Percentiles rank a stretch among this genome's conserved stretches.
phyloP scores from a whole-genome alignment of 2,888 invertebrate genomes.

The Agrochola litura region DNA sequence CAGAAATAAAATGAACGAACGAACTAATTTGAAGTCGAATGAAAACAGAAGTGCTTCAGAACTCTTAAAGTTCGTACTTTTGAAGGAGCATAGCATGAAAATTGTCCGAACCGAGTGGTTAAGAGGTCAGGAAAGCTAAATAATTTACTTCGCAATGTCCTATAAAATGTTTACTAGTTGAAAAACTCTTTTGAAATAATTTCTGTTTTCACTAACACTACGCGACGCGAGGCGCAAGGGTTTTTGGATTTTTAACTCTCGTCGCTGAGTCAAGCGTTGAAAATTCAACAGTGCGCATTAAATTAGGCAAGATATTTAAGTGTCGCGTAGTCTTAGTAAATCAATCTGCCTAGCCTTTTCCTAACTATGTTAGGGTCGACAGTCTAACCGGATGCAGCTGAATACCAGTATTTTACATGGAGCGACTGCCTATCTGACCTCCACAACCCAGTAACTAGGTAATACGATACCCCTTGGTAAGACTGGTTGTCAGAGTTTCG shows the following conservation, averaged over 20 bases:
- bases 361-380: no score
- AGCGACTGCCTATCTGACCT: no score
- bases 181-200: background rate
- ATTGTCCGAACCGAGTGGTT: conserved; percentile 26
- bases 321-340: background rate
- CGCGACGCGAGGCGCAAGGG: no score
- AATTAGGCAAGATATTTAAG: background rate
- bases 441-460: no score
- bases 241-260: background rate
- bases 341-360: no score
- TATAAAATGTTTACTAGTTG: conserved; percentile 1
- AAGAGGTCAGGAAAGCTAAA: conserved; percentile 24
- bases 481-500: no score
- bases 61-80: conserved; percentile 37
- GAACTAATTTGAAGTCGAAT: conserved; percentile 56
- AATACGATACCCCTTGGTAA: no score
- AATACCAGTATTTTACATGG: no score
- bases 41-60: conserved; percentile 48
- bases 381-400: no score
- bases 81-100: conserved; percentile 43
- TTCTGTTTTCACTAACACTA: background rate
- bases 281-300: background rate
- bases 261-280: background rate
- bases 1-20: conserved; percentile 47
- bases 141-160: background rate